These are phyloP conservation scores for Lagorchestes hirsutus DNA, from an alignment of 2,797 vertebrate species.

Conservation along the genomic window DNA sequence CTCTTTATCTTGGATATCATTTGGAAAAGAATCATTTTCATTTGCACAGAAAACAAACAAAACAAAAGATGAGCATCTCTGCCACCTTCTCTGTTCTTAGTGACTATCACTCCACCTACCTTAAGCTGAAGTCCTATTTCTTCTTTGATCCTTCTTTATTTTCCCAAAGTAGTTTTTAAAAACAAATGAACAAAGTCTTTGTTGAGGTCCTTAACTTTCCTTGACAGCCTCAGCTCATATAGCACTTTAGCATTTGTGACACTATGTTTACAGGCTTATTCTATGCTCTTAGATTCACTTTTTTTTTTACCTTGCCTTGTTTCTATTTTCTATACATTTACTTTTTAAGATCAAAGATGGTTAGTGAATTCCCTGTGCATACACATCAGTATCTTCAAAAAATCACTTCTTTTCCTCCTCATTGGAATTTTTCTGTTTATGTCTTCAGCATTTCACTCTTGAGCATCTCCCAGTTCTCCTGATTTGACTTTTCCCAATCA, in stretches of 20 bases:
- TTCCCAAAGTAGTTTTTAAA: background rate
- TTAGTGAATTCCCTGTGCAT: background rate
- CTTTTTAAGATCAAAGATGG: background rate
- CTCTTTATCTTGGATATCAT: background rate
- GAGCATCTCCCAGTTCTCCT: background rate
- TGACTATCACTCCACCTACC: background rate
- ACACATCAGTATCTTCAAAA: background rate
- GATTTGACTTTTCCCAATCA: background rate
- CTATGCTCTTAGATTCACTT: background rate
- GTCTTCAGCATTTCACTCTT: background rate
- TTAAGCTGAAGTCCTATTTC: background rate
- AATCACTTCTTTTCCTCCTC: background rate
- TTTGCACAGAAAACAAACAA: background rate
- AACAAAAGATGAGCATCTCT: background rate
- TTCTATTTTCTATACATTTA: background rate
- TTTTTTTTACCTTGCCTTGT: background rate
- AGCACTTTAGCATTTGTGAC: background rate
- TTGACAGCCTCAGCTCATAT: background rate
- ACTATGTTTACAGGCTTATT: background rate
- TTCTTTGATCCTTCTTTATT: background rate
- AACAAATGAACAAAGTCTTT: background rate
- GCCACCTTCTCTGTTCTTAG: background rate
- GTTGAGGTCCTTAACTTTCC: background rate
- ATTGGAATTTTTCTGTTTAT: background rate
- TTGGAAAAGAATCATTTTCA: background rate